phyloP scores from a whole-genome alignment of 1,140 invertebrate species.

The Portunus trituberculatus region DNA sequence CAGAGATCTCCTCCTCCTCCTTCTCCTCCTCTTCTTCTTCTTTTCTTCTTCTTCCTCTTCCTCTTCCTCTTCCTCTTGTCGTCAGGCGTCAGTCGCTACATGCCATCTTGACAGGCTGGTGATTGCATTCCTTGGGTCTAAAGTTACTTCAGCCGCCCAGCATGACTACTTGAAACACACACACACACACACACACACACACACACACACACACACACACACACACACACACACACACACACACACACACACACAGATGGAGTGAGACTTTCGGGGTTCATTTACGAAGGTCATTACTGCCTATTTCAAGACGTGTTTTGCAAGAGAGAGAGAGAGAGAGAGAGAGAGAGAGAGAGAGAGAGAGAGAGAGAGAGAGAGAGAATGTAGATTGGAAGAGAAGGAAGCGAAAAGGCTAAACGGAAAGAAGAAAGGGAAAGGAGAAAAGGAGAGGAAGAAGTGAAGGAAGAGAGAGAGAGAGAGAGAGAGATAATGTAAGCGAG shows the following conservation, averaged over 20 bases:
- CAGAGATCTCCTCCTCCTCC: too few relatives aligned
- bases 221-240: conserved; percentile 44
- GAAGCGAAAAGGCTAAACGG: too few relatives aligned
- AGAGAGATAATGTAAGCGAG: too few relatives aligned
- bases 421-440: too few relatives aligned
- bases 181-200: conserved; percentile 52
- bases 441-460: too few relatives aligned
- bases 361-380: too few relatives aligned
- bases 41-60: not conserved
- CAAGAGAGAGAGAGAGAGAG: not conserved
- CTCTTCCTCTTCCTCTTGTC: not conserved
- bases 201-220: conserved; percentile 54
- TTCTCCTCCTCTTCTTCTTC: not conserved
- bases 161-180: not conserved
- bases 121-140: not conserved
- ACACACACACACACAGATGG: not conserved
- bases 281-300: not conserved
- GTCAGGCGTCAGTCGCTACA: too few relatives aligned
- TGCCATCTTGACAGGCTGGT: not conserved
- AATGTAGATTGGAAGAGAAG: too few relatives aligned
- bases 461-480: too few relatives aligned
- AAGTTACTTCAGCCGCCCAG: not conserved
- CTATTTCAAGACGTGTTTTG: not conserved
- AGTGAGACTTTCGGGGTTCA: not conserved
- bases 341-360: too few relatives aligned